These are phyloP conservation scores for Pyxicephalus adspersus DNA, from an alignment of 2,113 vertebrate genomes.

Conservation along the genomic window DNA sequence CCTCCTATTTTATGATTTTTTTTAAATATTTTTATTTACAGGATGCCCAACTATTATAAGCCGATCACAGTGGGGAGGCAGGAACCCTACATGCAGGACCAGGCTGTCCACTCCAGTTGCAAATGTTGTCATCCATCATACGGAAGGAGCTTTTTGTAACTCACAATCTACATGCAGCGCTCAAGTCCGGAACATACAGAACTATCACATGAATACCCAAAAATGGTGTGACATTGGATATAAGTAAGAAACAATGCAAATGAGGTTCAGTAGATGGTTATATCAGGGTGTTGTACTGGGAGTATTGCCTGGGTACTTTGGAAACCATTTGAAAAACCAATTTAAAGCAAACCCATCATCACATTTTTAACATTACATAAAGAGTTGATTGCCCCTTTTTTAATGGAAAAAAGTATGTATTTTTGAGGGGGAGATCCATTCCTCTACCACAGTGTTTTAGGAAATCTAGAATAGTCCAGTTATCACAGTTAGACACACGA, in stretches of 20 bases:
- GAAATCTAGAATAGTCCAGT: no score
- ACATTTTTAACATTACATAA: no score
- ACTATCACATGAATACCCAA: slow-evolving; percentile 59
- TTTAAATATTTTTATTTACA: neutral
- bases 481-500: no score
- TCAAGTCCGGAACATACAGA: slow-evolving; percentile 13
- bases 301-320: no score
- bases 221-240: slow-evolving; percentile 75
- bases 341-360: no score
- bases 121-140: slow-evolving; percentile 57
- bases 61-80: slow-evolving; percentile 46
- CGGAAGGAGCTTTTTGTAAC: slow-evolving; percentile 4
- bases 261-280: no score
- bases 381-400: no score
- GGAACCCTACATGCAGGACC: slow-evolving; percentile 10
- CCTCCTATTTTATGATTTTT: neutral
- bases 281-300: no score
- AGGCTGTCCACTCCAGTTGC: neutral
- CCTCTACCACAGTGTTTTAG: no score
- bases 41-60: slow-evolving; percentile 52
- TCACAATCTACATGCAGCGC: neutral
- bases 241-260: slow-evolving; percentile 66
- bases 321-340: no score
- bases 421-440: no score
- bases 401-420: no score